phyloP scores from a whole-genome alignment of 2,797 vertebrate species.

The Sciaenops ocellatus region DNA sequence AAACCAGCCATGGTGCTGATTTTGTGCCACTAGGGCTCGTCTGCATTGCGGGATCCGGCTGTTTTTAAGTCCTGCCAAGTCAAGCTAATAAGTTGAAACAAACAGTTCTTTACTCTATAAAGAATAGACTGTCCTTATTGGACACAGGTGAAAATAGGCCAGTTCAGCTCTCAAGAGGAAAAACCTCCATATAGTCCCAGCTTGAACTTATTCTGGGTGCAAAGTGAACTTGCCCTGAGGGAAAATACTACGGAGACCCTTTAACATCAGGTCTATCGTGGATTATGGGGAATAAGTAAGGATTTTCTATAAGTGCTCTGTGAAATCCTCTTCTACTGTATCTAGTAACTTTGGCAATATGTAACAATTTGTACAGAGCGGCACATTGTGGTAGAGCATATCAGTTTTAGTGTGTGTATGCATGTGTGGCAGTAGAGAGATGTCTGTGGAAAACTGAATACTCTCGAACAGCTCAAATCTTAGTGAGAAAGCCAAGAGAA shows the following conservation, averaged over 20 bases:
- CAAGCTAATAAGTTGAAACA: slow-evolving; percentile 65
- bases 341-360: slow-evolving; percentile 68
- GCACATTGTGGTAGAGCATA: slow-evolving; percentile 42
- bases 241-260: slow-evolving; percentile 44
- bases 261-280: slow-evolving; percentile 54
- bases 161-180: slow-evolving; percentile 31
- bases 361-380: slow-evolving; percentile 71
- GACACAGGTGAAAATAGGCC: slow-evolving; percentile 46
- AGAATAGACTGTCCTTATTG: slow-evolving; percentile 34
- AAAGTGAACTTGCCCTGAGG: slow-evolving; percentile 53
- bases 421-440: slow-evolving; percentile 32
- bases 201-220: slow-evolving; percentile 51
- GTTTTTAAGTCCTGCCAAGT: slow-evolving; percentile 64
- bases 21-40: slow-evolving; percentile 61
- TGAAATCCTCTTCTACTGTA: slow-evolving; percentile 69
- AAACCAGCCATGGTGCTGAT: slow-evolving; percentile 62
- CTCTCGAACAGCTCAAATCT: slow-evolving; percentile 53
- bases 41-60: slow-evolving; percentile 43
- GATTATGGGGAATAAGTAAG: slow-evolving; percentile 72
- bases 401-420: slow-evolving; percentile 41
- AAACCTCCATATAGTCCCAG: slow-evolving; percentile 36
- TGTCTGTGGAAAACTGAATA: slow-evolving; percentile 52
- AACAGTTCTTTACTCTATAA: slow-evolving; percentile 36
- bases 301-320: slow-evolving; percentile 72
- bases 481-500: slow-evolving; percentile 56